Conservation (phyloP, 2,888 invertebrate species). For the Habrosyne pyritoides region DNA sequence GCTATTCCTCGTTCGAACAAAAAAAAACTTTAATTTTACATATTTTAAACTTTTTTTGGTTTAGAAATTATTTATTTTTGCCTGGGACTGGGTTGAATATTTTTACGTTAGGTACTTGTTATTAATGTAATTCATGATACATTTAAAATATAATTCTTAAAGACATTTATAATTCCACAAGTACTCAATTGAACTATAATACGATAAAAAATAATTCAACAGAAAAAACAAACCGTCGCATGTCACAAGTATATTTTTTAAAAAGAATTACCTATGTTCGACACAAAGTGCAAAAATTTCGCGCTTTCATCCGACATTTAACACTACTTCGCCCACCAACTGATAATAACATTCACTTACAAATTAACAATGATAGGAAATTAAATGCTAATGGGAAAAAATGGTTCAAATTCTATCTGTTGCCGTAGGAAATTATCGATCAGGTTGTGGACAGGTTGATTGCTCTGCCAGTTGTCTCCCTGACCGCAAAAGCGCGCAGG, state of each 20-base stretch:
- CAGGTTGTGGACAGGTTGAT: slow-evolving; percentile 39
- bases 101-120: too few relatives aligned
- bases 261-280: not conserved
- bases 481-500: slow-evolving; percentile 14
- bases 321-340: not conserved
- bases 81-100: too few relatives aligned
- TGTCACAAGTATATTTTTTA: not conserved
- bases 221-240: not conserved
- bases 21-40: too few relatives aligned
- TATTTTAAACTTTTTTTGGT: too few relatives aligned
- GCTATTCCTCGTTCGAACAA: too few relatives aligned
- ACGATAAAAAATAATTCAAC: too few relatives aligned
- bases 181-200: not conserved
- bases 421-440: slow-evolving; percentile 33
- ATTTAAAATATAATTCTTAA: too few relatives aligned
- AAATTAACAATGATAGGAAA: not conserved
- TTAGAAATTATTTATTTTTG: too few relatives aligned
- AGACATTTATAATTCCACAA: too few relatives aligned
- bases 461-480: slow-evolving; percentile 36
- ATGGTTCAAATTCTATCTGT: slow-evolving; percentile 7
- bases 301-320: not conserved
- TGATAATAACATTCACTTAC: not conserved
- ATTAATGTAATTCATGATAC: too few relatives aligned
- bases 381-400: slow-evolving; percentile 4
- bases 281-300: not conserved